phyloP scores from a whole-genome alignment of 2,113 vertebrate genomes.

The Podocnemis expansa region DNA sequence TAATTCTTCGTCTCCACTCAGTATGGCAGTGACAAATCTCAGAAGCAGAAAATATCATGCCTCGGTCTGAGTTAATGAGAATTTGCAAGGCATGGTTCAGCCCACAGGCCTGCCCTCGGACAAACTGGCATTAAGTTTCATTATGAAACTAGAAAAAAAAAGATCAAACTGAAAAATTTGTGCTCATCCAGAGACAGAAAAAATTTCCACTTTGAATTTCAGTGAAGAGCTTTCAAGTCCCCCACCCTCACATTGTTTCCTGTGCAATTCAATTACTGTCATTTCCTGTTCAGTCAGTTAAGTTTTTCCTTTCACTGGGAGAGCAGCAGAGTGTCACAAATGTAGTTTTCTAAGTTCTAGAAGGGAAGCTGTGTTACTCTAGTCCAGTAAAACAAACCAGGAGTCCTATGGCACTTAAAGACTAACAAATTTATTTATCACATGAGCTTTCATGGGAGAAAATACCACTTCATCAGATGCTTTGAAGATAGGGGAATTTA shows the following conservation, averaged over 20 bases:
- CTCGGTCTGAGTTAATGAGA: not conserved
- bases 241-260: not conserved
- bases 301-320: constrained; percentile 29
- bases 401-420: too few relatives aligned
- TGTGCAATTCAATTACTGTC: not conserved
- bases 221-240: constrained; percentile 6
- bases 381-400: too few relatives aligned
- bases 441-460: too few relatives aligned
- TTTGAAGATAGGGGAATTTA: too few relatives aligned
- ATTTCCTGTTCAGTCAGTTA: not conserved
- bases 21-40: not conserved
- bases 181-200: not conserved
- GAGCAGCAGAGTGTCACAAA: not conserved
- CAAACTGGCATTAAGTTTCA: not conserved
- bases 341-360: too few relatives aligned
- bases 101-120: fast-evolving
- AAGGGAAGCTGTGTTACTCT: too few relatives aligned
- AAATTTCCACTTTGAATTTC: constrained; percentile 31
- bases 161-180: not conserved
- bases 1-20: not conserved
- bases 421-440: too few relatives aligned
- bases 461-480: too few relatives aligned
- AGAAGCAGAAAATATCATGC: not conserved
- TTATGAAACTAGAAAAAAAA: not conserved
- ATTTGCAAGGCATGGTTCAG: not conserved